phyloP scores from a whole-genome alignment of 2,888 invertebrate species.

The Cephus nigrinus region DNA sequence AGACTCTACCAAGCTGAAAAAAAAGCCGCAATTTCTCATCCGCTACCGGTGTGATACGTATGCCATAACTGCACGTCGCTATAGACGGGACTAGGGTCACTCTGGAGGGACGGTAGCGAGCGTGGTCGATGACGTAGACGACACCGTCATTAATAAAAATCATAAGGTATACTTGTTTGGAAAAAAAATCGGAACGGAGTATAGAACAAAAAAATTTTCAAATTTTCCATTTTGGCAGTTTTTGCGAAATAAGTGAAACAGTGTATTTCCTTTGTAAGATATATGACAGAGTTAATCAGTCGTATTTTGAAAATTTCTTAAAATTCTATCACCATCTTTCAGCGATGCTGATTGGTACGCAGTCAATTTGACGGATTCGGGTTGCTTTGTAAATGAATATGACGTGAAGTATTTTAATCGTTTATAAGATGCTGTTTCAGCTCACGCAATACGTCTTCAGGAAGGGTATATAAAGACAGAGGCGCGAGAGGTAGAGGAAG shows the following conservation, averaged over 20 bases:
- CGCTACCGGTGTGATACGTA: not conserved
- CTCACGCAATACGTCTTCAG: not conserved
- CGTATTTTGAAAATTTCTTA: too few relatives aligned
- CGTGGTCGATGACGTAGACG: too few relatives aligned
- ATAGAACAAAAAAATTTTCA: not conserved
- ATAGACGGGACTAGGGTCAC: too few relatives aligned
- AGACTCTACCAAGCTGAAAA: conserved; percentile 11
- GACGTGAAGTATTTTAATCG: not conserved
- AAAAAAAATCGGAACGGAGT: not conserved
- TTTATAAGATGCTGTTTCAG: not conserved
- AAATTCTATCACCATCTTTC: too few relatives aligned
- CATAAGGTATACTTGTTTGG: not conserved
- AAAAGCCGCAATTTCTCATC: not conserved
- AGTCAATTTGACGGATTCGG: not conserved
- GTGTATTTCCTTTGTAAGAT: not conserved
- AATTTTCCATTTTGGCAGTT: too few relatives aligned
- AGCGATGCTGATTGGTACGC: too few relatives aligned
- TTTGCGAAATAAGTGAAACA: not conserved
- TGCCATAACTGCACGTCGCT: not conserved
- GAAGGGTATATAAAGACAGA: not conserved
- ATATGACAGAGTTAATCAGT: too few relatives aligned
- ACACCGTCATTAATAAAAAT: not conserved
- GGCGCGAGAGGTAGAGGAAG: conserved; percentile 33
- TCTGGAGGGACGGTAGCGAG: too few relatives aligned
- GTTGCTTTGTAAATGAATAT: not conserved